phyloP scores from a whole-genome alignment of 2,797 vertebrate genomes.

The Vultur gryphus region DNA sequence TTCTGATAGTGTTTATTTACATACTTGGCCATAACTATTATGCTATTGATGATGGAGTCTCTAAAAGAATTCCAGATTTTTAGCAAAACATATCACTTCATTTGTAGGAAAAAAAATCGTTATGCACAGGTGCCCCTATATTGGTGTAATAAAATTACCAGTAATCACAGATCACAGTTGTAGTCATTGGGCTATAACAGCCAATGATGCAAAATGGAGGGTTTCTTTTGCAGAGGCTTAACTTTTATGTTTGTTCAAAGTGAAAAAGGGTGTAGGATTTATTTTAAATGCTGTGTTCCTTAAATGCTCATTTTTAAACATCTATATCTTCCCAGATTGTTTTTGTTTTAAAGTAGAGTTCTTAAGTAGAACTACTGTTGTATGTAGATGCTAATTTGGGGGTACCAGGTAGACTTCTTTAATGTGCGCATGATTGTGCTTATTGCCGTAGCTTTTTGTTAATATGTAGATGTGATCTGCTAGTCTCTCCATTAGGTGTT shows the following conservation, averaged over 20 bases:
- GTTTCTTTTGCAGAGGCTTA: not conserved
- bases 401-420: not conserved
- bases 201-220: not conserved
- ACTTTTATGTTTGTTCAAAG: not conserved
- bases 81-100: not conserved
- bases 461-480: not conserved
- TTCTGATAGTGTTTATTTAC: not conserved
- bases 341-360: not conserved
- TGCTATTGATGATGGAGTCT: not conserved
- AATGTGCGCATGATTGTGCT: not conserved
- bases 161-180: not conserved
- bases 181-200: not conserved
- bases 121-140: not conserved
- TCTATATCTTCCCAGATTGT: not conserved
- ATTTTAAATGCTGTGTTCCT: not conserved
- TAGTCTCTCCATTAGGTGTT: not conserved
- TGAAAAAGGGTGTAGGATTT: not conserved
- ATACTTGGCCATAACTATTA: not conserved
- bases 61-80: not conserved
- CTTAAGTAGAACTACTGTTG: not conserved
- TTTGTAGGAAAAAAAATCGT: fast-evolving
- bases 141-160: not conserved
- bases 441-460: not conserved
- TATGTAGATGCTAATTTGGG: not conserved
- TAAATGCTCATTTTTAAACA: not conserved